Percentiles rank a stretch among this genome's conserved stretches.
Evolutionary conservation across 2,113 vertebrate genomes (phyloP).

Genomic region (Mesitornis unicolor): DNA sequence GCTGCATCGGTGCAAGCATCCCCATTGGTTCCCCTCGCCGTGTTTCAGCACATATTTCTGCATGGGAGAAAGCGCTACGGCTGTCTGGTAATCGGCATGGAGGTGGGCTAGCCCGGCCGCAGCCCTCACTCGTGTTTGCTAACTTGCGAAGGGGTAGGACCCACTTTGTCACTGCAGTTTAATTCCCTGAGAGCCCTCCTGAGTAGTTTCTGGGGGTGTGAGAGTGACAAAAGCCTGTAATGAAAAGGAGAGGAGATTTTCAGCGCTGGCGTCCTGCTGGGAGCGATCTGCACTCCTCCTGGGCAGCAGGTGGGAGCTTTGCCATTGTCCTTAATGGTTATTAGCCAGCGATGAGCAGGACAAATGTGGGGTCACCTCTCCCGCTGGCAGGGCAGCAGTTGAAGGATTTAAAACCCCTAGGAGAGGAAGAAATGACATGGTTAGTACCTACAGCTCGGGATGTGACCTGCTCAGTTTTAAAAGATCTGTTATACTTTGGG

Average conservation of each 20-base stretch:
- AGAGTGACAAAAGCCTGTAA: conserved; percentile 22
- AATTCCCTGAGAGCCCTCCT: conserved; percentile 32
- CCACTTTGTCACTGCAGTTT: neutral
- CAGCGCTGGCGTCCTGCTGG: conserved; percentile 57
- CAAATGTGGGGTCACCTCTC: conserved; percentile 82
- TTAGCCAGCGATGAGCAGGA: conserved; percentile 83
- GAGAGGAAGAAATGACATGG: conserved; percentile 76
- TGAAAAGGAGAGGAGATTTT: conserved; percentile 67
- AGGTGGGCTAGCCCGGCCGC: neutral
- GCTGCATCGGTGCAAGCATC: accelerated
- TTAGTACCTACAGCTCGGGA: conserved; percentile 58
- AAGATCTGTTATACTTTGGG: conserved; percentile 48
- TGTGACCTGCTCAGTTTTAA: conserved; percentile 50
- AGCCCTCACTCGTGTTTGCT: neutral
- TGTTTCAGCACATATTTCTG: accelerated
- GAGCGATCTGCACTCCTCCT: conserved; percentile 68
- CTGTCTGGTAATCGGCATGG: accelerated
- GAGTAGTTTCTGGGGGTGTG: conserved; percentile 14
- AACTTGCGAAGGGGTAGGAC: neutral
- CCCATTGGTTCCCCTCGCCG: accelerated
- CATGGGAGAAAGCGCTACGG: accelerated
- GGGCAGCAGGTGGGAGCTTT: conserved; percentile 88
- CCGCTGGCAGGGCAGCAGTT: conserved; percentile 82
- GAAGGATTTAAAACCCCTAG: conserved; percentile 77
- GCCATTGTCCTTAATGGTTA: conserved; percentile 81